Percentiles rank a stretch among this genome's conserved stretches.
These are phyloP conservation scores for Microctonus brassicae DNA, from an alignment of 2,888 invertebrate species.

Conservation along the genomic window DNA sequence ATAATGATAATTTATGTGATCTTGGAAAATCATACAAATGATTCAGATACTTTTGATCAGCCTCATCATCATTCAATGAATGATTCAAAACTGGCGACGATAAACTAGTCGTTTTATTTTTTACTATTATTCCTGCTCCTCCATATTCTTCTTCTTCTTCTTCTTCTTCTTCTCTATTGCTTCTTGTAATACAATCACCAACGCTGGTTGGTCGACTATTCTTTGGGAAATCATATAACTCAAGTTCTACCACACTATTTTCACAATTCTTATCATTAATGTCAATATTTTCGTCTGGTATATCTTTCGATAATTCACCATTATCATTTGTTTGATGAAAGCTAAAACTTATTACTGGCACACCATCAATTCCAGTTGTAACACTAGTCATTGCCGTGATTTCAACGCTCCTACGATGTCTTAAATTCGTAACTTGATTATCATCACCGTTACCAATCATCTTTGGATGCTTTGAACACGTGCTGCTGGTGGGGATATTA, in stretches of 20 bases:
- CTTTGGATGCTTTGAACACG: slow-evolving; percentile 16
- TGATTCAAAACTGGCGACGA: not conserved
- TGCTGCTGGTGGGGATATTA: slow-evolving; percentile 10
- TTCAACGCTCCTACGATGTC: slow-evolving; percentile 60
- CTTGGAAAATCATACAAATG: slow-evolving; percentile 57
- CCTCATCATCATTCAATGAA: slow-evolving; percentile 1
- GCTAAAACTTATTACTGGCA: slow-evolving; percentile 63
- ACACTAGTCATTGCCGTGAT: slow-evolving; percentile 58
- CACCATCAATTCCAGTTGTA: slow-evolving; percentile 55
- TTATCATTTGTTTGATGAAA: slow-evolving; percentile 54
- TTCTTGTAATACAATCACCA: not conserved
- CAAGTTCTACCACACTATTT: not conserved
- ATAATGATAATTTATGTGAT: slow-evolving; percentile 22
- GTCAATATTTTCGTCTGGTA: slow-evolving; percentile 17
- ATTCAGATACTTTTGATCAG: slow-evolving; percentile 22
- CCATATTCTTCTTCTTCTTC: too few species aligned
- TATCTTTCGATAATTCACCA: not conserved
- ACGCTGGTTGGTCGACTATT: slow-evolving; percentile 14
- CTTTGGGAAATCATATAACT: slow-evolving; percentile 43
- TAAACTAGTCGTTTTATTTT: not conserved
- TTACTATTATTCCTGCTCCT: too few species aligned
- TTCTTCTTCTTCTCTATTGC: too few species aligned
- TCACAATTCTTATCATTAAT: slow-evolving; percentile 17
- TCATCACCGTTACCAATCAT: slow-evolving; percentile 24
- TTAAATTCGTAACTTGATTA: slow-evolving; percentile 24